Evolutionary conservation across 2,113 vertebrate species (phyloP), one percentile per base, ranked within the genome.

Genomic region (Bungarus multicinctus): DNA sequence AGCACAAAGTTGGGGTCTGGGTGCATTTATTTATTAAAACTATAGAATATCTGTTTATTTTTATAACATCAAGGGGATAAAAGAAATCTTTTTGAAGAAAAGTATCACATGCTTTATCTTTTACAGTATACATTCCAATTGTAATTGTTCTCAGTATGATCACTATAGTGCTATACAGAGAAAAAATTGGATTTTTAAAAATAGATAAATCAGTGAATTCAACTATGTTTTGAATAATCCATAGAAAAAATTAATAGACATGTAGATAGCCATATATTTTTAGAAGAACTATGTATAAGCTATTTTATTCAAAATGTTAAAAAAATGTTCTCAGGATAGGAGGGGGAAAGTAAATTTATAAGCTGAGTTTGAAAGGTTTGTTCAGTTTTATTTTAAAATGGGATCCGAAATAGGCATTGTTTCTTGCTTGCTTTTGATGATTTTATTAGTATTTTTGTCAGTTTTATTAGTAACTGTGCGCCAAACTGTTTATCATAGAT

Each of bases 91-190:
- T 95, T 94, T 91, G 92, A 95, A 95, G 93, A 94, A 95, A 25
- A 95, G 64, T 96, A 95, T 94, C 88, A 92, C 93, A 81, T 90
- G 88, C 47, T 91, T 94, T 95, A 93, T 91, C 89, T 89, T 96
- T 97, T 96, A 97, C 96, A 95, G 93, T 97, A 94, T 95, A 96
- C 96, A 96, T 97, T 97, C 96, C 97, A 93, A 94, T 95, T 94
- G 81, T 93, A 88, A 69, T 95, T 94, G 95, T 94, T 96, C 94
- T 96, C 18, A n/a, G 27, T 96, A 94, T 58, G 1, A 89, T 91
- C 96, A 95, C 81, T 90, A 93, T 30, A 69, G 91, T 95, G 93
- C 95, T 96, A 90, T 90, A 93, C 95, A 91, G 95, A 96, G 96
- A 97, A 97, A 96, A 92, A 92, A 52, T 94, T 90, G 88, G 92